Conservation (phyloP, 2,888 invertebrate genomes). For the Dilophus febrilis region DNA sequence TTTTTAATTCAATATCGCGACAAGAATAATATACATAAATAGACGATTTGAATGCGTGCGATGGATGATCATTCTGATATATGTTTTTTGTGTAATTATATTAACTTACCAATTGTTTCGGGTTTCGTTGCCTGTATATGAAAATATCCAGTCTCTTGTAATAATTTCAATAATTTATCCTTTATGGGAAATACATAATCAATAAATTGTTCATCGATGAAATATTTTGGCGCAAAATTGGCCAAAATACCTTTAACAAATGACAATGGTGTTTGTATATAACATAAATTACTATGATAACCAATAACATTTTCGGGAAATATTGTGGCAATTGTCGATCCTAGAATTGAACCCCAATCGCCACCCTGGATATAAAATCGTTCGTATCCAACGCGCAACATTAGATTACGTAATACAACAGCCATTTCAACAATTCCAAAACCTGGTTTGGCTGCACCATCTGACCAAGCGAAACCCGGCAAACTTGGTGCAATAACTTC, state of each 20-base stretch:
- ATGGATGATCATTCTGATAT: too few relatives aligned
- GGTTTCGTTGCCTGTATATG: constrained; percentile 53
- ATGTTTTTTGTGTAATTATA: too few relatives aligned
- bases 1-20: too few relatives aligned
- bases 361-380: constrained; percentile 56
- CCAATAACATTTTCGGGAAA: constrained; percentile 37
- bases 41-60: too few relatives aligned
- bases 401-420: constrained; percentile 44
- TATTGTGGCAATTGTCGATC: constrained; percentile 38
- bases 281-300: constrained; percentile 45
- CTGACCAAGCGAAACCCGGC: constrained; percentile 34
- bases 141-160: constrained; percentile 28
- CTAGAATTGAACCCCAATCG: constrained; percentile 49
- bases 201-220: constrained; percentile 32
- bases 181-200: constrained; percentile 34
- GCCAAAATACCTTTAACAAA: constrained; percentile 30
- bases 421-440: constrained; percentile 37
- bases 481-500: constrained; percentile 34
- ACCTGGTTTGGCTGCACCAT: constrained; percentile 37
- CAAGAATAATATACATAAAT: too few relatives aligned
- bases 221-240: constrained; percentile 32
- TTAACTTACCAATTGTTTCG: constrained; percentile 40
- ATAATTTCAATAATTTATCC: constrained; percentile 16
- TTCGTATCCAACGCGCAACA: constrained; percentile 45
- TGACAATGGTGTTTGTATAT: constrained; percentile 23